These are phyloP conservation scores for Protomyctophum bolini DNA, from an alignment of 2,113 vertebrate genomes.

Conservation along the genomic window DNA sequence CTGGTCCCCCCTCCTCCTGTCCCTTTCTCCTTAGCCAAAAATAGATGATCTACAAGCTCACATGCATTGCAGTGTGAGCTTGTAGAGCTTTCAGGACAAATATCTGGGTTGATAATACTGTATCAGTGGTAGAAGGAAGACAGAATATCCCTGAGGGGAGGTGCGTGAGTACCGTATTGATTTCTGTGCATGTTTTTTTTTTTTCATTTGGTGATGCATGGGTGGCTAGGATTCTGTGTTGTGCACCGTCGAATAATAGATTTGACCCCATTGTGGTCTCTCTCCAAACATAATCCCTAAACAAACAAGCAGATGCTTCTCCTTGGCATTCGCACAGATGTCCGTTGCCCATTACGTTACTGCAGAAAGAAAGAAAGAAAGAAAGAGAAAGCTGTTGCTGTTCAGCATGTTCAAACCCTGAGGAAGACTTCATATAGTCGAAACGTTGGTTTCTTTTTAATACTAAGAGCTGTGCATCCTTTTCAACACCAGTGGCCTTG, in stretches of 20 bases:
- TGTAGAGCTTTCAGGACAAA: neutral
- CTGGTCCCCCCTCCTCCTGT: too few species aligned
- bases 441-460: too few species aligned
- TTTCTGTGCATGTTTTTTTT: neutral
- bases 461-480: too few species aligned
- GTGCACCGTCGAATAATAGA: slow-evolving; percentile 7
- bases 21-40: too few species aligned
- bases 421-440: too few species aligned
- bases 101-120: neutral
- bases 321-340: neutral
- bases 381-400: neutral
- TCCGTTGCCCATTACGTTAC: neutral
- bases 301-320: neutral
- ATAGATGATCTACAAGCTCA: too few species aligned
- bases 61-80: too few species aligned
- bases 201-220: neutral
- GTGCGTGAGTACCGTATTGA: slow-evolving; percentile 2
- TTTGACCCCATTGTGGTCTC: slow-evolving; percentile 12
- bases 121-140: slow-evolving; percentile 3
- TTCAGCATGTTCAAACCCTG: too few species aligned
- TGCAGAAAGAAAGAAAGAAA: neutral
- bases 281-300: neutral
- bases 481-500: too few species aligned
- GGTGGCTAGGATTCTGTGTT: neutral
- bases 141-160: neutral